A percentile compares a stretch with the other conserved stretches of the same genome.
Evolutionary conservation across 2,797 vertebrate genomes (phyloP).

Genomic region (Hoplostethus mediterraneus): DNA sequence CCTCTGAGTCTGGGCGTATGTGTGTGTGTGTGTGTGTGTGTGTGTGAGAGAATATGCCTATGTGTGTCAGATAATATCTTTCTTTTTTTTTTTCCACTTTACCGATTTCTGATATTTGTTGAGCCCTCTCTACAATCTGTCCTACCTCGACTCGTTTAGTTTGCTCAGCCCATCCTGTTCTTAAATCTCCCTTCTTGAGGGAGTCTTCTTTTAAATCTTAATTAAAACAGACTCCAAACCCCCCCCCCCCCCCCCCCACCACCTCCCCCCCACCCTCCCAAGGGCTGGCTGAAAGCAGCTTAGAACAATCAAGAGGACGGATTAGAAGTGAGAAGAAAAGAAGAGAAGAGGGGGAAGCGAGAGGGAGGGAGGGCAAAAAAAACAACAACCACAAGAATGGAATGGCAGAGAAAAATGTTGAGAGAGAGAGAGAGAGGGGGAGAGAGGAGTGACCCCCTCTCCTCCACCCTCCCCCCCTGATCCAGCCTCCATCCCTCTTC

Average conservation of each 20-base stretch:
- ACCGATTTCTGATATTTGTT: slow-evolving; percentile 62
- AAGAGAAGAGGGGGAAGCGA: slow-evolving; percentile 65
- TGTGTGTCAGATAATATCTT: slow-evolving; percentile 59
- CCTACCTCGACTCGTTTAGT: slow-evolving; percentile 75
- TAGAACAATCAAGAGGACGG: slow-evolving; percentile 87
- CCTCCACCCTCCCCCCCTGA: slow-evolving; percentile 58
- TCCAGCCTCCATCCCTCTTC: slow-evolving; percentile 52
- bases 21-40: slow-evolving; percentile 45
- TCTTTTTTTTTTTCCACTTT: slow-evolving; percentile 48
- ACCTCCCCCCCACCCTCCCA: slow-evolving; percentile 70
- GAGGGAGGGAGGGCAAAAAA: slow-evolving; percentile 21
- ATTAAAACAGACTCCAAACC: slow-evolving; percentile 84
- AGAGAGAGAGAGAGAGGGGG: too few relatives aligned
- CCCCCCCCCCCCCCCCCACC: slow-evolving; percentile 68
- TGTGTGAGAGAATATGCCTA: slow-evolving; percentile 12
- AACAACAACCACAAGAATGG: slow-evolving; percentile 55
- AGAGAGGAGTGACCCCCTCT: slow-evolving; percentile 71
- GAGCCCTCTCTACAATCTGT: slow-evolving; percentile 65
- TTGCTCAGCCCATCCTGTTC: slow-evolving; percentile 71
- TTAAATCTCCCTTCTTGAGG: slow-evolving; percentile 83
- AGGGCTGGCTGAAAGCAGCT: slow-evolving; percentile 84
- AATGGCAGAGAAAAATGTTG: slow-evolving; percentile 65
- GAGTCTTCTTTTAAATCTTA: slow-evolving; percentile 87
- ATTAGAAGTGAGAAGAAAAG: slow-evolving; percentile 85
- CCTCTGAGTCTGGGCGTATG: slow-evolving; percentile 53